Conservation (phyloP, 2,797 vertebrate genomes). For the Myotis pilosus region DNA sequence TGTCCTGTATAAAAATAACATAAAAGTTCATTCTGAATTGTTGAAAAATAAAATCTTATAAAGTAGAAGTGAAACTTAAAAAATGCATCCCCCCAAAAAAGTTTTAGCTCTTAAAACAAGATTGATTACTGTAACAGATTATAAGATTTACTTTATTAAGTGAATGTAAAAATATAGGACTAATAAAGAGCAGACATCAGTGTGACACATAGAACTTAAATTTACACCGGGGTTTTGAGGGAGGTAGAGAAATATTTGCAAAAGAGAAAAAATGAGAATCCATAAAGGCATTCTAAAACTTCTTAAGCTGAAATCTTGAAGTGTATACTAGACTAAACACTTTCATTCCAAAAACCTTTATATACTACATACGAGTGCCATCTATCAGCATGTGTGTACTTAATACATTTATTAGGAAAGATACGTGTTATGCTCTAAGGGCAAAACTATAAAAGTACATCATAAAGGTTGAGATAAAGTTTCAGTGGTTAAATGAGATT, state of each 20-base stretch:
- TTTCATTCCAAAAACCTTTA: background rate
- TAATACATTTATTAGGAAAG: constrained; percentile 41
- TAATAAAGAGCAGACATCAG: background rate
- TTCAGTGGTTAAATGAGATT: constrained; percentile 38
- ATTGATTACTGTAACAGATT: background rate
- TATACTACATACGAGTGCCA: background rate
- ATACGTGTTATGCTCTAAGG: background rate
- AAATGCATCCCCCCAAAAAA: background rate
- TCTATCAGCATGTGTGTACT: background rate
- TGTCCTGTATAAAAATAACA: background rate
- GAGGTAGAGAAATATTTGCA: constrained; percentile 18
- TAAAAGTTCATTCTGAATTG: constrained; percentile 28
- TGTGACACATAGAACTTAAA: background rate
- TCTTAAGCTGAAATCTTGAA: constrained; percentile 33
- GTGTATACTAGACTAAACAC: constrained; percentile 56
- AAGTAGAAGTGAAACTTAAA: constrained; percentile 35
- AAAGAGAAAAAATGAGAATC: constrained; percentile 7
- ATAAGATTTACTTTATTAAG: background rate
- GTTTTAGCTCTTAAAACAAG: constrained; percentile 24
- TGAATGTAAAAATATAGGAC: background rate
- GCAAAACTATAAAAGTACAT: constrained; percentile 35
- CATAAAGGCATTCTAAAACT: constrained; percentile 16
- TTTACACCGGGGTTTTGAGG: background rate
- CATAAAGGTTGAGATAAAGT: background rate
- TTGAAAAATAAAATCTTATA: background rate